Percentiles rank a stretch among this genome's conserved stretches.
Evolutionary conservation across 2,888 invertebrate species (phyloP).

Genomic region (Scaptomyza flava): DNA sequence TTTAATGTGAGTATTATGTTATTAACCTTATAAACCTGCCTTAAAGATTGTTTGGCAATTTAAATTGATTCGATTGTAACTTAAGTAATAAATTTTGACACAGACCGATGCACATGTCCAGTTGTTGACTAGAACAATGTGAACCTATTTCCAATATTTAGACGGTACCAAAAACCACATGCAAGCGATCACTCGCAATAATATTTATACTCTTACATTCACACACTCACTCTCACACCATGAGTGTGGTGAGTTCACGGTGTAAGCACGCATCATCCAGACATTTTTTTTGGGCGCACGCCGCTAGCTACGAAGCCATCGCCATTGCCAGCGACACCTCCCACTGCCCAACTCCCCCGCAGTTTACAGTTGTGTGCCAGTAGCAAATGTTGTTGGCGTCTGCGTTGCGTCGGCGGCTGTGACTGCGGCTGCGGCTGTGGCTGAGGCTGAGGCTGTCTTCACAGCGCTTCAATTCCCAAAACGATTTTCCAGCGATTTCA

Average conservation of each 20-base stretch:
- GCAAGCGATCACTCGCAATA: slow-evolving; percentile 25
- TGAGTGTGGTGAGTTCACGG: slow-evolving; percentile 6
- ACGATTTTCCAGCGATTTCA: slow-evolving; percentile 83
- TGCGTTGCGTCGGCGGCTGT: slow-evolving; percentile 40
- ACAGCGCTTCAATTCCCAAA: slow-evolving; percentile 79
- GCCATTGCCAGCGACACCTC: slow-evolving; percentile 7
- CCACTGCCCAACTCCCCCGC: slow-evolving; percentile 28
- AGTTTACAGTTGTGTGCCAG: slow-evolving; percentile 45
- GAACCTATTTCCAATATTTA: neutral
- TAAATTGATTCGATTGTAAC: too few relatives aligned
- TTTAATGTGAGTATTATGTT: too few relatives aligned
- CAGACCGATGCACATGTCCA: neutral
- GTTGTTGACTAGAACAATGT: neutral
- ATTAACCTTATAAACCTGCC: too few relatives aligned
- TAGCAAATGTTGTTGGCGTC: slow-evolving; percentile 34
- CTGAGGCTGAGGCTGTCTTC: slow-evolving; percentile 66
- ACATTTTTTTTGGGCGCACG: slow-evolving; percentile 52
- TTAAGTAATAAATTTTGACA: neutral
- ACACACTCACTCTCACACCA: neutral
- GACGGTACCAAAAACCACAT: slow-evolving; percentile 6
- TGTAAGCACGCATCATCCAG: slow-evolving; percentile 61
- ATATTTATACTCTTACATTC: neutral
- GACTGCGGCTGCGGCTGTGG: slow-evolving; percentile 20
- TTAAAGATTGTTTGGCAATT: too few relatives aligned
- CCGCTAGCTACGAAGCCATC: slow-evolving; percentile 26